Percentiles rank a stretch among this genome's conserved stretches.
Conservation (phyloP, 2,888 invertebrate genomes). For the Calameuta idolon region DNA sequence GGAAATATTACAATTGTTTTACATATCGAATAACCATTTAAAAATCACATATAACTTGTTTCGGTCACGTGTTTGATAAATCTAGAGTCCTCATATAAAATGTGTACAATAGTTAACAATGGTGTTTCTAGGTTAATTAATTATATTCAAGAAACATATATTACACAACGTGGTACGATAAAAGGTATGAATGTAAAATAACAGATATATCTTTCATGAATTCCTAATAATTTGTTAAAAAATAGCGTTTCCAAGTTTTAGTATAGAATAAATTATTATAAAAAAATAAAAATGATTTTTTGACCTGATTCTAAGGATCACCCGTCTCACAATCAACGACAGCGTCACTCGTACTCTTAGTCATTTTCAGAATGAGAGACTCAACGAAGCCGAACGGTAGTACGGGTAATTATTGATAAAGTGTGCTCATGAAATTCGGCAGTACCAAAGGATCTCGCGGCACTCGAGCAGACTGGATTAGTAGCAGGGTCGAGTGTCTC, state of each 20-base stretch:
- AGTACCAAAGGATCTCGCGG: not conserved
- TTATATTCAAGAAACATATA: not conserved
- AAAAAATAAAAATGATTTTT: not conserved
- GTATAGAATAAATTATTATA: too few species aligned
- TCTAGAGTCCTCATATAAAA: not conserved
- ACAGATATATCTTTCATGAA: not conserved
- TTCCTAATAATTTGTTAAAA: not conserved
- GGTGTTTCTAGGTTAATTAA: not conserved
- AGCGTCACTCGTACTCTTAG: not conserved
- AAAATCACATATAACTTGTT: not conserved
- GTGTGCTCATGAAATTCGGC: not conserved
- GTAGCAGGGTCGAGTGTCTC: not conserved
- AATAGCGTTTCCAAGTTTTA: not conserved
- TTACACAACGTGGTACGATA: not conserved
- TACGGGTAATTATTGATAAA: not conserved
- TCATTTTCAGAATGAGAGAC: not conserved
- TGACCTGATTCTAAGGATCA: not conserved
- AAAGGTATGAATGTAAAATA: not conserved
- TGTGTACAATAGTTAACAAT: not conserved
- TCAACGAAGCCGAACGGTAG: not conserved
- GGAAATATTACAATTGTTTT: not conserved
- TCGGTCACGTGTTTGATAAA: not conserved
- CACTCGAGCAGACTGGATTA: not conserved
- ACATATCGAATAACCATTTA: not conserved
- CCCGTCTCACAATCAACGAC: not conserved